Conservation (phyloP, 2,113 vertebrate species). For the Gymnarchus niloticus region DNA sequence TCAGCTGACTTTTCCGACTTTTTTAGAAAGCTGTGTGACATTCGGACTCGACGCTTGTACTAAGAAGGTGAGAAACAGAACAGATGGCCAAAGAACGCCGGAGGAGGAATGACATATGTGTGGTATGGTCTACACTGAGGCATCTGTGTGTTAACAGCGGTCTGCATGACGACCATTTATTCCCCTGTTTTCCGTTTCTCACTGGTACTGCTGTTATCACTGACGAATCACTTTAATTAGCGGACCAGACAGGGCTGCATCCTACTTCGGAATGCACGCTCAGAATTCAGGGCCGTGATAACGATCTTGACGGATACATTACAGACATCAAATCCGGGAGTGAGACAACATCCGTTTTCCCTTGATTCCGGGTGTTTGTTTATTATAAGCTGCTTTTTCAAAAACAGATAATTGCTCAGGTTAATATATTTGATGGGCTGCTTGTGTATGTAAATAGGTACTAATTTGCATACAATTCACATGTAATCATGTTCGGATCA, state of each 20-base stretch:
- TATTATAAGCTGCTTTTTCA: neutral
- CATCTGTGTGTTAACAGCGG: too few relatives aligned
- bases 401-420: slow-evolving; percentile 4
- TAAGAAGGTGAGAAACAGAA: neutral
- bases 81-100: too few relatives aligned
- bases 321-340: slow-evolving; percentile 2
- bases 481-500: neutral
- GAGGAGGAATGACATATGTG: too few relatives aligned
- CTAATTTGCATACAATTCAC: neutral
- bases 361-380: neutral
- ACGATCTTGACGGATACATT: slow-evolving; percentile 4
- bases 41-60: neutral
- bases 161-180: too few relatives aligned
- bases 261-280: neutral
- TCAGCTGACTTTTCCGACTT: neutral
- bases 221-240: neutral
- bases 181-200: neutral
- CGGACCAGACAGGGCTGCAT: neutral
- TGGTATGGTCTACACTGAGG: too few relatives aligned
- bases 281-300: neutral
- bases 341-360: neutral
- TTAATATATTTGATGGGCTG: slow-evolving; percentile 10
- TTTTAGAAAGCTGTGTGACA: neutral
- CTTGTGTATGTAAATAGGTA: slow-evolving; percentile 11
- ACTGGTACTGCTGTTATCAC: neutral